phyloP scores from a whole-genome alignment of 2,888 invertebrate species.

The Archaeoteleia sp. region DNA sequence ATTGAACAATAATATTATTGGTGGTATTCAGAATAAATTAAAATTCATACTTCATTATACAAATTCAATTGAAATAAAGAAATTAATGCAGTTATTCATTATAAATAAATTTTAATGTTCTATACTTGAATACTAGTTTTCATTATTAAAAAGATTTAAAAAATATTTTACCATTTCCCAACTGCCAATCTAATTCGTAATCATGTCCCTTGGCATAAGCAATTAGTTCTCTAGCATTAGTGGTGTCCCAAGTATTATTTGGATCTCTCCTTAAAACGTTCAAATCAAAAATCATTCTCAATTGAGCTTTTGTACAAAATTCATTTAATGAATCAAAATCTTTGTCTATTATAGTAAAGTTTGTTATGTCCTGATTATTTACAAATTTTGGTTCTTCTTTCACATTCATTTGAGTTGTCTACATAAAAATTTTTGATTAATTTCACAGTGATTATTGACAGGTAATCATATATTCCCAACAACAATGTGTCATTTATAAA shows the following conservation, averaged over 20 bases:
- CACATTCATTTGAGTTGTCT: slow-evolving; percentile 27
- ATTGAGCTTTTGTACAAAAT: slow-evolving; percentile 78
- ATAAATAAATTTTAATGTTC: too few relatives aligned
- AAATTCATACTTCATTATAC: too few relatives aligned
- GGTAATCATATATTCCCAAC: too few relatives aligned
- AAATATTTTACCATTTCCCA: slow-evolving; percentile 79
- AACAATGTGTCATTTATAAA: too few relatives aligned
- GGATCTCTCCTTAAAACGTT: slow-evolving; percentile 80
- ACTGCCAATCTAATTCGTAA: slow-evolving; percentile 80
- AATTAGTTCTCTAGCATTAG: slow-evolving; percentile 81
- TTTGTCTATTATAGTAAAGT: slow-evolving; percentile 74
- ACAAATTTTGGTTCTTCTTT: slow-evolving; percentile 26
- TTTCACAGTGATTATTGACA: too few relatives aligned
- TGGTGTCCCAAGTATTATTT: slow-evolving; percentile 80
- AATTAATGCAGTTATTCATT: too few relatives aligned
- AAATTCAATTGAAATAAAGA: too few relatives aligned
- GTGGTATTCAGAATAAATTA: too few relatives aligned
- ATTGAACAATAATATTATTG: slow-evolving; percentile 8
- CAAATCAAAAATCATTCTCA: slow-evolving; percentile 82
- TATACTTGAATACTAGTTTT: too few relatives aligned
- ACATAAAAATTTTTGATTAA: slow-evolving; percentile 5
- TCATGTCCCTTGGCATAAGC: slow-evolving; percentile 78
- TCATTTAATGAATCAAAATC: slow-evolving; percentile 81
- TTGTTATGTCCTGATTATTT: slow-evolving; percentile 66
- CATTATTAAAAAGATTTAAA: slow-evolving; percentile 6